These are phyloP conservation scores for Onychomys arenicola DNA, from an alignment of 2,797 vertebrate genomes.

Conservation along the genomic window DNA sequence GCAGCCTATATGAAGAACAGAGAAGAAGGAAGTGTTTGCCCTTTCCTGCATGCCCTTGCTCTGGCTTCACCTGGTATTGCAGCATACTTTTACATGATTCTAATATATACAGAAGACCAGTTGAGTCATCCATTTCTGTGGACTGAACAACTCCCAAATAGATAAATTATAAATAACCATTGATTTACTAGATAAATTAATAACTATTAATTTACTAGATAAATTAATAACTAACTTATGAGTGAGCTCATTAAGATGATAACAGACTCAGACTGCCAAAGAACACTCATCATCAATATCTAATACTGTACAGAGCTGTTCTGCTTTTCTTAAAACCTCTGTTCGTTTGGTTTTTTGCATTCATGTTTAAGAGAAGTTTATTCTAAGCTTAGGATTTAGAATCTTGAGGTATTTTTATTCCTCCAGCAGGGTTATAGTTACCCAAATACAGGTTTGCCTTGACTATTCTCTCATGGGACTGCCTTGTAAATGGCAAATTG, in stretches of 20 bases:
- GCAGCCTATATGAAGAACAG: background rate
- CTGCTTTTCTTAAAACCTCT: background rate
- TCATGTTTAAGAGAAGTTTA: background rate
- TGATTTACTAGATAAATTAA: no score
- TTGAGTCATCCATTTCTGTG: background rate
- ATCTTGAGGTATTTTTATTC: background rate
- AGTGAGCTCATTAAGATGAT: background rate
- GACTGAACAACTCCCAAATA: background rate
- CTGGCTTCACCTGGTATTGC: background rate
- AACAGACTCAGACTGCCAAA: background rate
- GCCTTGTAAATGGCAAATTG: background rate
- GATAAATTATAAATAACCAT: background rate
- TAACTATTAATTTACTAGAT: background rate
- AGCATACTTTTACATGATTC: background rate
- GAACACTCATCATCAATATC: background rate
- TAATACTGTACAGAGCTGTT: background rate
- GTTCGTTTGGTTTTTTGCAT: background rate
- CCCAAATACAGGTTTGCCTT: background rate
- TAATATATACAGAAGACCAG: background rate
- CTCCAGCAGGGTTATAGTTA: background rate
- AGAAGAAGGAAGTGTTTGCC: background rate
- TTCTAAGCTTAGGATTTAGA: background rate
- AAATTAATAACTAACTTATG: background rate
- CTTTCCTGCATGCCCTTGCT: background rate
- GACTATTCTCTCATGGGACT: background rate